A percentile compares a stretch with the other conserved stretches of the same genome.
Conservation (phyloP, 2,888 invertebrate genomes). For the Acrocyrtus sp. region DNA sequence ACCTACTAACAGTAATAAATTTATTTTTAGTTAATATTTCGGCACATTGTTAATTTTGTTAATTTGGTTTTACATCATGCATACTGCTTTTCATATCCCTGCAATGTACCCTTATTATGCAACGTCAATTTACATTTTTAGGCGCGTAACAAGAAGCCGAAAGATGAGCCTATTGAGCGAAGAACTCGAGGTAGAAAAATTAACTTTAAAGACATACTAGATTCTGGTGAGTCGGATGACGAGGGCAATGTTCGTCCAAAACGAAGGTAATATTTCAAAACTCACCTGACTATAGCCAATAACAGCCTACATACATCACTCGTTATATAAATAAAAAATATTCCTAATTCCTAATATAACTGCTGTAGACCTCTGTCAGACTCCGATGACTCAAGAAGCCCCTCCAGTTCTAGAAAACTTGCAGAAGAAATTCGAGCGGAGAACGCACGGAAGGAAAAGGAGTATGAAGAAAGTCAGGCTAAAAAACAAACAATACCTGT, state of each 20-base stretch:
- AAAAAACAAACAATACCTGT: slow-evolving; percentile 24
- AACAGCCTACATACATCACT: too few relatives aligned
- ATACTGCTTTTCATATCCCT: background rate
- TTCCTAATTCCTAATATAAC: background rate
- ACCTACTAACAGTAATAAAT: background rate
- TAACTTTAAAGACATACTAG: slow-evolving; percentile 76
- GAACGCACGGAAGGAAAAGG: slow-evolving; percentile 63
- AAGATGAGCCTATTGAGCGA: slow-evolving; percentile 68
- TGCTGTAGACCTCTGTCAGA: slow-evolving; percentile 51
- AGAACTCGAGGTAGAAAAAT: slow-evolving; percentile 79
- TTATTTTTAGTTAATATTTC: too few relatives aligned
- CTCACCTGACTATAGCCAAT: too few relatives aligned
- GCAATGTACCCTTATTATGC: background rate
- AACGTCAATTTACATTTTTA: slow-evolving; percentile 24
- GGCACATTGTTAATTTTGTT: background rate
- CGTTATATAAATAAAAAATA: too few relatives aligned
- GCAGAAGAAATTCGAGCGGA: slow-evolving; percentile 61
- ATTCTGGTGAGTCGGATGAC: slow-evolving; percentile 76
- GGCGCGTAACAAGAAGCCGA: slow-evolving; percentile 34
- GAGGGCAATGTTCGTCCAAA: slow-evolving; percentile 65
- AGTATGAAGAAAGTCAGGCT: slow-evolving; percentile 66
- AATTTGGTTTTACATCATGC: slow-evolving; percentile 6
- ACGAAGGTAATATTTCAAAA: slow-evolving; percentile 54
- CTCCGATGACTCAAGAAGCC: slow-evolving; percentile 57
- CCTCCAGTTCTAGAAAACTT: slow-evolving; percentile 55